Percentiles rank a stretch among this genome's conserved stretches.
Conservation (phyloP, 2,113 vertebrate species). For the Apteryx owenii region DNA sequence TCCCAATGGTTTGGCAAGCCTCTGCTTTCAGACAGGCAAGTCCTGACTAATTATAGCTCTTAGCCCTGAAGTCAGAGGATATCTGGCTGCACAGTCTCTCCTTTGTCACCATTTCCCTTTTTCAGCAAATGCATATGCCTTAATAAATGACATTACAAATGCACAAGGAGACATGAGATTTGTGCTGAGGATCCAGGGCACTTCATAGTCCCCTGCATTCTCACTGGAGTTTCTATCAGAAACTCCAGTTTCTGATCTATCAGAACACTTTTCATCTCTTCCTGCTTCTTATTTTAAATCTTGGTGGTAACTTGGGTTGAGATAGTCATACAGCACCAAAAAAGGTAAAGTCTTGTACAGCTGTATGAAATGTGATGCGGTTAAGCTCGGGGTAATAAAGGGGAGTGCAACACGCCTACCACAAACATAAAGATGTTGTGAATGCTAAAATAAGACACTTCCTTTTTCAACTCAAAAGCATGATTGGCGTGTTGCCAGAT, state of each 20-base stretch:
- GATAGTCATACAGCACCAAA: neutral
- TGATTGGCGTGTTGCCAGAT: neutral
- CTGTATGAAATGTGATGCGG: neutral
- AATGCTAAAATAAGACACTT: neutral
- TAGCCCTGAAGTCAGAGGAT: neutral
- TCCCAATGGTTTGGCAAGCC: neutral
- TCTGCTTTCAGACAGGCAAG: neutral
- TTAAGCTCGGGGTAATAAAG: neutral
- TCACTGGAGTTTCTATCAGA: neutral
- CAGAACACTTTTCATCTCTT: neutral
- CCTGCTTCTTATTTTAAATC: neutral
- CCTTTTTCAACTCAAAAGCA: neutral
- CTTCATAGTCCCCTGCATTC: neutral
- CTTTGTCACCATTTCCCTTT: neutral
- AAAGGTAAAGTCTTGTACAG: neutral
- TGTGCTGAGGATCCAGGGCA: neutral
- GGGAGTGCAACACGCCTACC: neutral
- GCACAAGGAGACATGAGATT: neutral
- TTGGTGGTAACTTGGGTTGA: neutral
- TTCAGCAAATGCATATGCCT: neutral
- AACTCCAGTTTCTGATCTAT: neutral
- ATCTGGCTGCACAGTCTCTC: neutral
- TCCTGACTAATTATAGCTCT: neutral
- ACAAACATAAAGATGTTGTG: neutral
- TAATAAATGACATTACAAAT: neutral